Evolutionary conservation across 2,888 invertebrate genomes (phyloP).

Genomic region (Stegophylla sp.): DNA sequence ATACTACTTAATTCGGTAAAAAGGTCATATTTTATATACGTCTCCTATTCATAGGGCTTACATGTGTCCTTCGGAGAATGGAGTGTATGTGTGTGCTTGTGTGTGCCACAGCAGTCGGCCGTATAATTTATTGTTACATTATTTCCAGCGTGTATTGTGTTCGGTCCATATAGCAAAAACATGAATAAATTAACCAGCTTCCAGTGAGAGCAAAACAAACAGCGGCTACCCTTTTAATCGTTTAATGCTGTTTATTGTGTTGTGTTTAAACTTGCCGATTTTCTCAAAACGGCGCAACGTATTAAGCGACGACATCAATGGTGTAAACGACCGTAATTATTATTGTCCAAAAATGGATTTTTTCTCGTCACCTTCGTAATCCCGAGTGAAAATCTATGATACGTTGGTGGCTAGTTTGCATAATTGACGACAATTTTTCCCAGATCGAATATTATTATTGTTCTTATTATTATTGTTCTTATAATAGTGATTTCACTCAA

Average conservation of each 20-base stretch:
- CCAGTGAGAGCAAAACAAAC: constrained; percentile 4
- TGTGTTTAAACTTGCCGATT: constrained; percentile 17
- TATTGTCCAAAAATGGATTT: not conserved
- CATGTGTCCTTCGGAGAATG: no score
- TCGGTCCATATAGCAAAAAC: not conserved
- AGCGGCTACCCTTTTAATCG: constrained; percentile 34
- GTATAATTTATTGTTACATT: constrained; percentile 4
- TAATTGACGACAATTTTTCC: not conserved
- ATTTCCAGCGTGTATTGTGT: not conserved
- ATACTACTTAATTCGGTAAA: no score
- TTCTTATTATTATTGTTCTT: not conserved
- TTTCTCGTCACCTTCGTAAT: not conserved
- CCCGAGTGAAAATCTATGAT: not conserved
- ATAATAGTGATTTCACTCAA: not conserved
- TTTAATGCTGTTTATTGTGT: constrained; percentile 30
- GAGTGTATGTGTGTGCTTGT: not conserved
- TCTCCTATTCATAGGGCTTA: no score
- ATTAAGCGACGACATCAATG: not conserved
- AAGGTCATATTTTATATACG: no score
- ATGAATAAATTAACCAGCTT: constrained; percentile 11
- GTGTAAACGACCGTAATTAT: not conserved
- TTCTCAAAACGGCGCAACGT: not conserved
- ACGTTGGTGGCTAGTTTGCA: not conserved
- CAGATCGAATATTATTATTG: not conserved
- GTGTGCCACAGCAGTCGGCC: not conserved